Conservation (phyloP, 2,113 vertebrate species). For the Oryzias curvinotus region DNA sequence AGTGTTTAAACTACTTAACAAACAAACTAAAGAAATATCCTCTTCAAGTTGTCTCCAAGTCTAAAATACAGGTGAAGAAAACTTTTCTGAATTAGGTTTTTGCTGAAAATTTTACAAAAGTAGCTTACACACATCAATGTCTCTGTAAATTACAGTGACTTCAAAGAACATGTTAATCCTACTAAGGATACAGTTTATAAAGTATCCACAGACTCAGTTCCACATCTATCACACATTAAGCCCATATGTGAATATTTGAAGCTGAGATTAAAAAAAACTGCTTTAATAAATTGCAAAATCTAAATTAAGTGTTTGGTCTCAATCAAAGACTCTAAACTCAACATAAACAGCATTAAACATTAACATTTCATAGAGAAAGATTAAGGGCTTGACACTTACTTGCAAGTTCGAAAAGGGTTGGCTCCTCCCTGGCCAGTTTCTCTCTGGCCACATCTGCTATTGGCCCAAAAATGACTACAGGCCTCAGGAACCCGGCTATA, state of each 20-base stretch:
- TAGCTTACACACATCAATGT: background rate
- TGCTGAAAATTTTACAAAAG: background rate
- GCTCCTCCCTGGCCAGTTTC: constrained; percentile 92
- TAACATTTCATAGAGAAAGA: background rate
- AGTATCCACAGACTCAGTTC: constrained; percentile 11
- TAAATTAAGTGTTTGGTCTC: constrained; percentile 2
- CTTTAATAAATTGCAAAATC: constrained; percentile 2
- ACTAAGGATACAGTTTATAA: background rate
- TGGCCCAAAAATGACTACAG: constrained; percentile 96
- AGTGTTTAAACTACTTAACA: no score
- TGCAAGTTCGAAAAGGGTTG: constrained; percentile 93
- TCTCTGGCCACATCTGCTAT: constrained; percentile 95
- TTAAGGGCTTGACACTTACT: constrained; percentile 80
- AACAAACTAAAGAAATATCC: no score
- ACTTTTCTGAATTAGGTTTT: no score
- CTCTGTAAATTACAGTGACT: background rate
- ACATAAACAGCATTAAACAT: background rate
- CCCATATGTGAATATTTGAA: constrained; percentile 9
- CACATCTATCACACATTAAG: constrained; percentile 6
- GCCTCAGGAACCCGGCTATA: constrained; percentile 94
- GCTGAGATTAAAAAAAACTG: constrained; percentile 1
- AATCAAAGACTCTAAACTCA: background rate
- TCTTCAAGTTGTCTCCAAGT: no score
- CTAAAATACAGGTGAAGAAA: no score
- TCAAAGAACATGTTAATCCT: background rate